phyloP scores from a whole-genome alignment of 2,797 vertebrate species.

The Lates japonicus region DNA sequence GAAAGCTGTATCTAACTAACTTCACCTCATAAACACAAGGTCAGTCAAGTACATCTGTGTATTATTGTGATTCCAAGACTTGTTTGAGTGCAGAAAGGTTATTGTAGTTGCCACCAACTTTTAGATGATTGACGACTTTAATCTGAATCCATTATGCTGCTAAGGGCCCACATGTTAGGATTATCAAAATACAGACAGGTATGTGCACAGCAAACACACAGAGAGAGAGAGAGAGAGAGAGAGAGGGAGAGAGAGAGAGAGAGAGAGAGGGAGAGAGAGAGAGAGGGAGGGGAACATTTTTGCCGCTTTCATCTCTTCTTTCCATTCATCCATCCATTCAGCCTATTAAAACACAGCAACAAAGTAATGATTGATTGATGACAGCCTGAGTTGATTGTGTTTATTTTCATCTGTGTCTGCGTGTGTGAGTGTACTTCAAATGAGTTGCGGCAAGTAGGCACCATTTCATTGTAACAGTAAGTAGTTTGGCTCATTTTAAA shows the following conservation, averaged over 20 bases:
- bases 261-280: not conserved
- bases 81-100: slow-evolving; percentile 44
- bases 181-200: slow-evolving; percentile 71
- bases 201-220: slow-evolving; percentile 5
- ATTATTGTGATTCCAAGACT: slow-evolving; percentile 26
- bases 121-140: slow-evolving; percentile 73
- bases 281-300: slow-evolving; percentile 20
- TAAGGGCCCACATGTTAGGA: slow-evolving; percentile 66
- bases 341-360: slow-evolving; percentile 54
- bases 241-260: no score
- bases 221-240: no score
- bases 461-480: slow-evolving; percentile 55
- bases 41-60: slow-evolving; percentile 25
- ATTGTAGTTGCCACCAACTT: slow-evolving; percentile 53
- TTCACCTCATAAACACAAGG: not conserved
- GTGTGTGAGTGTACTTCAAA: slow-evolving; percentile 31
- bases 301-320: slow-evolving; percentile 47
- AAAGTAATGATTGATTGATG: slow-evolving; percentile 59
- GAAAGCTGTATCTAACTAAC: slow-evolving; percentile 12
- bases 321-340: slow-evolving; percentile 35
- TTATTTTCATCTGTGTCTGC: slow-evolving; percentile 43
- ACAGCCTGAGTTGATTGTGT: slow-evolving; percentile 60
- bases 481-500: slow-evolving; percentile 56
- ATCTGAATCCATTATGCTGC: slow-evolving; percentile 67
- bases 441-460: slow-evolving; percentile 35